Percentiles rank a stretch among this genome's conserved stretches.
These are phyloP conservation scores for Byasa hedistus DNA, from an alignment of 2,888 invertebrate species.

Conservation along the genomic window DNA sequence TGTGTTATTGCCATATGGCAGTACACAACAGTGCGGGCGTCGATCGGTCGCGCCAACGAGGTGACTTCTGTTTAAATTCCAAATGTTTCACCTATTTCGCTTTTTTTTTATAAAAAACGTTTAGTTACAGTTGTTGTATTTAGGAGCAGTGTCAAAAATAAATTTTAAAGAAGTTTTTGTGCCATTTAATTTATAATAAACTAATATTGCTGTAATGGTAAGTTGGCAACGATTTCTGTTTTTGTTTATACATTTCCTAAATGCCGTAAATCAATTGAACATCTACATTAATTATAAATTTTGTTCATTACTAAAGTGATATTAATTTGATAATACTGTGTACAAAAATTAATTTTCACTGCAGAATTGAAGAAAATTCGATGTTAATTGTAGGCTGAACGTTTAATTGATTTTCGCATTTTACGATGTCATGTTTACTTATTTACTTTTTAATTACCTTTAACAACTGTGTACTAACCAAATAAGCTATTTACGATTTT, in stretches of 20 bases:
- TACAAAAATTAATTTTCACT: background rate
- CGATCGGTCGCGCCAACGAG: slow-evolving; percentile 30
- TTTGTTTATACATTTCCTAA: slow-evolving; percentile 33
- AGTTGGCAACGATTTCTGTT: slow-evolving; percentile 39
- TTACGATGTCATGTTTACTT: no score
- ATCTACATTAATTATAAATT: background rate
- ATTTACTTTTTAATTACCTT: no score
- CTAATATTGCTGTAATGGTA: slow-evolving; percentile 36
- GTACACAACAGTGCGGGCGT: slow-evolving; percentile 25
- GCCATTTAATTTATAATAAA: slow-evolving; percentile 7
- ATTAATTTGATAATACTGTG: background rate
- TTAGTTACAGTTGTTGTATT: background rate
- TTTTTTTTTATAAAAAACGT: slow-evolving; percentile 12
- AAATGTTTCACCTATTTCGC: slow-evolving; percentile 13
- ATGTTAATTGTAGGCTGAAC: background rate
- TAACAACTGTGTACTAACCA: no score
- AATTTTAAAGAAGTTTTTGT: slow-evolving; percentile 14
- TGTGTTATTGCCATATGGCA: slow-evolving; percentile 27
- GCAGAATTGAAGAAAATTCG: background rate
- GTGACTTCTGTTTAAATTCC: slow-evolving; percentile 25
- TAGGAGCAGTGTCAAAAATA: background rate
- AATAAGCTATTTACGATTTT: no score
- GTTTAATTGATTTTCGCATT: background rate
- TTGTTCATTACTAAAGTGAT: background rate
- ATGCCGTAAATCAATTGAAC: background rate